Conservation (phyloP, 2,113 vertebrate genomes). For the Thamnaconus septentrionalis region DNA sequence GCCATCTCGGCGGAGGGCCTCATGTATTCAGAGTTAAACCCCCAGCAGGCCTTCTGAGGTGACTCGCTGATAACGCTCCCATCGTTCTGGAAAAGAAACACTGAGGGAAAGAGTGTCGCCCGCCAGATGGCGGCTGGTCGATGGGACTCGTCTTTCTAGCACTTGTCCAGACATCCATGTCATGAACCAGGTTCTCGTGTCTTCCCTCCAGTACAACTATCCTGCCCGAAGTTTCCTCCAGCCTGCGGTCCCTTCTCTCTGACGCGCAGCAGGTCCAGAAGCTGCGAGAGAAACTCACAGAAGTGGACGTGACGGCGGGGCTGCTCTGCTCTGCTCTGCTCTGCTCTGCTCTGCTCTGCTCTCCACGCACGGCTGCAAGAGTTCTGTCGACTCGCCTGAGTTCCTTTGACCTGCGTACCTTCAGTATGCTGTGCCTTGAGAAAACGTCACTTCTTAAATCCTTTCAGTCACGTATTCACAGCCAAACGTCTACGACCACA, state of each 20-base stretch:
- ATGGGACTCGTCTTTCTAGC: slow-evolving; percentile 11
- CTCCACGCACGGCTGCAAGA: slow-evolving; percentile 36
- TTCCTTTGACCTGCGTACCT: slow-evolving; percentile 41
- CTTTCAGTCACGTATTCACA: slow-evolving; percentile 32
- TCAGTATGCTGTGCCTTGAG: slow-evolving; percentile 56
- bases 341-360: too few relatives aligned
- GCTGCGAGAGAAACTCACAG: slow-evolving; percentile 1
- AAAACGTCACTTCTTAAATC: slow-evolving; percentile 10
- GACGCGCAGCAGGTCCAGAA: slow-evolving; percentile 17
- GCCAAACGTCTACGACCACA: slow-evolving; percentile 2
- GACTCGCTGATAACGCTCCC: background rate
- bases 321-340: too few relatives aligned
- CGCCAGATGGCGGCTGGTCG: slow-evolving; percentile 1
- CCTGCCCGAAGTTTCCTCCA: slow-evolving; percentile 30
- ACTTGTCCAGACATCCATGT: slow-evolving; percentile 2
- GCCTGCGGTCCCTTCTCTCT: slow-evolving; percentile 10
- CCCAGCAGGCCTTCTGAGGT: slow-evolving; percentile 52
- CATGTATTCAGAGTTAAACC: slow-evolving; percentile 82
- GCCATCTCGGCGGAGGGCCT: slow-evolving; percentile 96
- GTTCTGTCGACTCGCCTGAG: slow-evolving; percentile 32
- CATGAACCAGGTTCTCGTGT: slow-evolving; percentile 12
- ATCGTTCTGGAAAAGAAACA: background rate
- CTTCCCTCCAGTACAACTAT: slow-evolving; percentile 23
- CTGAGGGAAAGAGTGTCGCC: slow-evolving; percentile 6
- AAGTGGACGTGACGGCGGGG: slow-evolving; percentile 19